These are phyloP conservation scores for Chaetura pelagica DNA, from an alignment of 2,113 vertebrate species.

Conservation along the genomic window DNA sequence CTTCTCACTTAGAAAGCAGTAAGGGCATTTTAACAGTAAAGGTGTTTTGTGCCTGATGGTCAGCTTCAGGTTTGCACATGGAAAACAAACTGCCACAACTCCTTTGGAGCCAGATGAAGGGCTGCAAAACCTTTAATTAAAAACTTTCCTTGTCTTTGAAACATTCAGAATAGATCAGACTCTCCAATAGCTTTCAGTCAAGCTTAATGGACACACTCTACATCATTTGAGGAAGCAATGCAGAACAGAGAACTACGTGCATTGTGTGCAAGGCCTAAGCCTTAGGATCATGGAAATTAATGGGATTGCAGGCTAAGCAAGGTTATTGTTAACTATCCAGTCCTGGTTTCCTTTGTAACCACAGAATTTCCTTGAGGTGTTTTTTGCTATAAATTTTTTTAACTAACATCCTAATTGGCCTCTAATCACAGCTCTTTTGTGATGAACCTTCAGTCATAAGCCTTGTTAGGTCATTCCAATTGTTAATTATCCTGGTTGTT, in stretches of 20 bases:
- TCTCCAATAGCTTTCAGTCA: not conserved
- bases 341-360: not conserved
- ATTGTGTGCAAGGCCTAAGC: not conserved
- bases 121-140: not conserved
- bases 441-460: not conserved
- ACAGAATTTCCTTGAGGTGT: not conserved
- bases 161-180: not conserved
- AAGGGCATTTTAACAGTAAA: not conserved
- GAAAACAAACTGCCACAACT: not conserved
- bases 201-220: not conserved
- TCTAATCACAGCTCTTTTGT: not conserved
- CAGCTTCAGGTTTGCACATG: not conserved
- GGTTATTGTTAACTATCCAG: not conserved
- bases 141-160: not conserved
- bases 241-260: not conserved
- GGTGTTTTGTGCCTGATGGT: not conserved
- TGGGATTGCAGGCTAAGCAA: not conserved
- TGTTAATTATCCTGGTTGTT: not conserved
- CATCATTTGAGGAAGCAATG: not conserved
- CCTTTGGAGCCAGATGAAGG: not conserved
- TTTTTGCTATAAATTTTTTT: not conserved
- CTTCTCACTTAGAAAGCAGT: not conserved
- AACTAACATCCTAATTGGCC: not conserved
- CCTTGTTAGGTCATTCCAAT: slow-evolving; percentile 6
- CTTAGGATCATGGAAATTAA: not conserved